A percentile compares a stretch with the other conserved stretches of the same genome.
phyloP scores from a whole-genome alignment of 2,888 invertebrate genomes.

The Orchestes rusci region DNA sequence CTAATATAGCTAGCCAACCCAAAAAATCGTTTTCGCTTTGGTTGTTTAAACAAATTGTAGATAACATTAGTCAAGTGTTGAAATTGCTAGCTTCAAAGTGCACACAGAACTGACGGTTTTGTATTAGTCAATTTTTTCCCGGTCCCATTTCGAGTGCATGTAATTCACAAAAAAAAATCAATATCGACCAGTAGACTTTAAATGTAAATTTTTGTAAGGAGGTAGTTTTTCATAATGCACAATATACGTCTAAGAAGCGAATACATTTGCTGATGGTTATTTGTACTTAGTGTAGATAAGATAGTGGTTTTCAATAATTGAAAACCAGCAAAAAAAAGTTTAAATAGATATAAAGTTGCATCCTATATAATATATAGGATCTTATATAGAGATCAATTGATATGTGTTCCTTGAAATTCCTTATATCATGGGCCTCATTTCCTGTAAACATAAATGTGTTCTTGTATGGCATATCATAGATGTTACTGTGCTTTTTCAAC shows the following conservation, averaged over 20 bases:
- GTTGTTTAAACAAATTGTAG: too few relatives aligned
- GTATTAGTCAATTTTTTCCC: not conserved
- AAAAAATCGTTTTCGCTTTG: too few relatives aligned
- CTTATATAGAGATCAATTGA: not conserved
- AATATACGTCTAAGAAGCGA: constrained; percentile 12
- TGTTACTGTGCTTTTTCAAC: constrained; percentile 4
- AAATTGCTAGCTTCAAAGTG: too few relatives aligned
- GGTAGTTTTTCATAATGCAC: constrained; percentile 34
- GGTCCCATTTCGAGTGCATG: not conserved
- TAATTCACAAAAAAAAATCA: too few relatives aligned
- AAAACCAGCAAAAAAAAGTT: constrained; percentile 1
- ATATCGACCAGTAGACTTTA: constrained; percentile 38
- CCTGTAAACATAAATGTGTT: constrained; percentile 10
- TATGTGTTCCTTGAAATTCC: constrained; percentile 4
- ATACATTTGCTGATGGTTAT: constrained; percentile 17
- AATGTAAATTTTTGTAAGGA: constrained; percentile 41
- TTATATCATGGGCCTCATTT: not conserved
- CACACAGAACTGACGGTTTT: too few relatives aligned
- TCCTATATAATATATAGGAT: not conserved
- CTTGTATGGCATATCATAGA: constrained; percentile 9
- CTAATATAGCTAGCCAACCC: too few relatives aligned
- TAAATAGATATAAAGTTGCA: not conserved
- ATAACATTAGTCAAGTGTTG: not conserved
- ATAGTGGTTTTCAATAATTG: constrained; percentile 7
- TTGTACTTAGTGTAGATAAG: constrained; percentile 23